Conservation (phyloP, 2,888 invertebrate genomes). For the Lepidocyrtinus sp. region DNA sequence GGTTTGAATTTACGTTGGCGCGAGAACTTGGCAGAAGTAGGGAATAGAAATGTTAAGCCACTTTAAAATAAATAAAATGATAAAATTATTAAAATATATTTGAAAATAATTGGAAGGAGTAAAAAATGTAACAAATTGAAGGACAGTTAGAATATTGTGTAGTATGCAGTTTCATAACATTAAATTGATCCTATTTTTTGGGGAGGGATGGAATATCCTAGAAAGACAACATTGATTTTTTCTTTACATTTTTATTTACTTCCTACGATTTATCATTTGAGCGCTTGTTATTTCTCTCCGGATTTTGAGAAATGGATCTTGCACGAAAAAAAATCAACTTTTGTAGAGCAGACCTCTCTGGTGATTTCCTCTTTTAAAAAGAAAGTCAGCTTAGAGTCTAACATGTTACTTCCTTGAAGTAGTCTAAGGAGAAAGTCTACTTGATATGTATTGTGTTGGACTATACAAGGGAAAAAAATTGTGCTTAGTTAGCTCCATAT, state of each 20-base stretch:
- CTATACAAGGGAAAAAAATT: not conserved
- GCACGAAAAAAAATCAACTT: conserved; percentile 1
- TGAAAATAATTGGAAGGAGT: too few species aligned
- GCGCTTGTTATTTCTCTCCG: conserved; percentile 10
- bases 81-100: too few species aligned
- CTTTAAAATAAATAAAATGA: too few species aligned
- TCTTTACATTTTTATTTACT: conserved; percentile 12
- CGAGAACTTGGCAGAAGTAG: too few species aligned
- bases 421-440: not conserved
- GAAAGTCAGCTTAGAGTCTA: not conserved
- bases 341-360: not conserved
- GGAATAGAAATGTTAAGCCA: too few species aligned
- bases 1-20: too few species aligned
- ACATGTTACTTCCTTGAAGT: conserved; percentile 6
- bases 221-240: conserved; percentile 12
- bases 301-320: conserved; percentile 8
- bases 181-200: too few species aligned
- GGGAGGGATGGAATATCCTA: too few species aligned
- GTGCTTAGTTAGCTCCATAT: not conserved
- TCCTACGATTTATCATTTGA: conserved; percentile 14
- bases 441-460: not conserved
- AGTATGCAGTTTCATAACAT: too few species aligned
- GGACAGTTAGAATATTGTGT: too few species aligned
- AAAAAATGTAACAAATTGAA: too few species aligned
- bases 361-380: conserved; percentile 17